Conservation (phyloP, 1,140 invertebrate genomes). For the Papilio aristodemus region DNA sequence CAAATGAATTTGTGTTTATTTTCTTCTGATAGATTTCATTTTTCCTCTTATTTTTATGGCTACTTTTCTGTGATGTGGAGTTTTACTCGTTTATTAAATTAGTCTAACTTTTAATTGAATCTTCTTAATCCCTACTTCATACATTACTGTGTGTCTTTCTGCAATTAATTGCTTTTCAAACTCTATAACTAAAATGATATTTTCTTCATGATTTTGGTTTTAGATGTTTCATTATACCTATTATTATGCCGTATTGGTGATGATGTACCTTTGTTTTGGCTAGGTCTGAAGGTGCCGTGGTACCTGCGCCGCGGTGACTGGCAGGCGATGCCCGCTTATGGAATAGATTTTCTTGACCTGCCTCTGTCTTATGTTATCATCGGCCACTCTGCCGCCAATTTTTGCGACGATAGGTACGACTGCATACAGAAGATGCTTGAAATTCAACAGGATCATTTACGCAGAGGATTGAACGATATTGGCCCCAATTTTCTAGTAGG, state of each 20-base stretch:
- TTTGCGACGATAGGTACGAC: constrained; percentile 50
- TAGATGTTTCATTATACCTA: not conserved
- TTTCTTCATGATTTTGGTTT: not conserved
- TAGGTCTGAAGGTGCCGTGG: constrained; percentile 68
- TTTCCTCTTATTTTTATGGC: not conserved
- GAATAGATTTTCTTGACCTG: constrained; percentile 45
- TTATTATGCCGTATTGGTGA: not conserved
- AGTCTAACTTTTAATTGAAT: no score
- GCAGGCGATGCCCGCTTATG: constrained; percentile 58
- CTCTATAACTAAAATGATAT: not conserved
- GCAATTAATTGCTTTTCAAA: not conserved
- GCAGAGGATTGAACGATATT: constrained; percentile 54
- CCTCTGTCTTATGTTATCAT: constrained; percentile 59
- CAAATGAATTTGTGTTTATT: no score
- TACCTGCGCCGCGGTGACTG: constrained; percentile 65
- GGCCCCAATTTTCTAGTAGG: constrained; percentile 66
- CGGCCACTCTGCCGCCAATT: constrained; percentile 54
- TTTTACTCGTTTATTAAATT: no score
- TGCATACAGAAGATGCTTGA: constrained; percentile 56
- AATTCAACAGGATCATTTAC: constrained; percentile 60
- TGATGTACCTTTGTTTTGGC: constrained; percentile 41
- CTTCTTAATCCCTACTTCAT: no score
- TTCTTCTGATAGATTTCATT: not conserved
- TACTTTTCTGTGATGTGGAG: no score
- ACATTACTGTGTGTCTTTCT: not conserved